A percentile compares a stretch with the other conserved stretches of the same genome.
Evolutionary conservation across 2,113 vertebrate species (phyloP).

Genomic region (Sapayoa aenigma): DNA sequence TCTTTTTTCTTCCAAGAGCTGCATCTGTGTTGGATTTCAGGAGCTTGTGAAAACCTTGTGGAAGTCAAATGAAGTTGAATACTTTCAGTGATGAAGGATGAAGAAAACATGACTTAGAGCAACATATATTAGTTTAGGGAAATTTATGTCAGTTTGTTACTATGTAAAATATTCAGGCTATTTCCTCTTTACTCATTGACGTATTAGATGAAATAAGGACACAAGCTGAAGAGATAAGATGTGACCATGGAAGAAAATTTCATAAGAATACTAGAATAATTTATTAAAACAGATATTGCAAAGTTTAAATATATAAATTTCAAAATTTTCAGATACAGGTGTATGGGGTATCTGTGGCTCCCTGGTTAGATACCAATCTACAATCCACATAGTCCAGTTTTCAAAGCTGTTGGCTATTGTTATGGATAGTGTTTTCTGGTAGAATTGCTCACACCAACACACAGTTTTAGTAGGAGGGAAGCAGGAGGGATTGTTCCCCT

Average conservation of each 20-base stretch:
- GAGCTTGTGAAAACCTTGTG: neutral
- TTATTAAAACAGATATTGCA: neutral
- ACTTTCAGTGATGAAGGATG: neutral
- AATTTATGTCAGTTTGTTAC: neutral
- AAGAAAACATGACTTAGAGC: neutral
- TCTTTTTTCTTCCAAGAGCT: neutral
- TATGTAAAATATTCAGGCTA: neutral
- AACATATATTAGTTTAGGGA: neutral
- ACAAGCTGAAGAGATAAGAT: neutral
- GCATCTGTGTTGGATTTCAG: conserved; percentile 11
- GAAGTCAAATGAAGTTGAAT: neutral
- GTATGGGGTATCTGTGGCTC: neutral
- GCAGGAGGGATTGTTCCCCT: too few relatives aligned
- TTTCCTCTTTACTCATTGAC: neutral
- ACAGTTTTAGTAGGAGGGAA: too few relatives aligned
- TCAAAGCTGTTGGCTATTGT: neutral
- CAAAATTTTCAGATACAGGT: neutral
- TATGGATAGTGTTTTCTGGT: too few relatives aligned
- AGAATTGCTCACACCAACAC: too few relatives aligned
- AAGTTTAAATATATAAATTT: neutral
- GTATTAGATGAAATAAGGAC: neutral
- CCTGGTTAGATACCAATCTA: neutral
- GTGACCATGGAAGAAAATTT: neutral
- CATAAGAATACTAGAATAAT: neutral
- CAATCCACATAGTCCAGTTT: neutral